A percentile compares a stretch with the other conserved stretches of the same genome.
Evolutionary conservation across 2,888 invertebrate species (phyloP).

Genomic region (Heliconius ethilla): DNA sequence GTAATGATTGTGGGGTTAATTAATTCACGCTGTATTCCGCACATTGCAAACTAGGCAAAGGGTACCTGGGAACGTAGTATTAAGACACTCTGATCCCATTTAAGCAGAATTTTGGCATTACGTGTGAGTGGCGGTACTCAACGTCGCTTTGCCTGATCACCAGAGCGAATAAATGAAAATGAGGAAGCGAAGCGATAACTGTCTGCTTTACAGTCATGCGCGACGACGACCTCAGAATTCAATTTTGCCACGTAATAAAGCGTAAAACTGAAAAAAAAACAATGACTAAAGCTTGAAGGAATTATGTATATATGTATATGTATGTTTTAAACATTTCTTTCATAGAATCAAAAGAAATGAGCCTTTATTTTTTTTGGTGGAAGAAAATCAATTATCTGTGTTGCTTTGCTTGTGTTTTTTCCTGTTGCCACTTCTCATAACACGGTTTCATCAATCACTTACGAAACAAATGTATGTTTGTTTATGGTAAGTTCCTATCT

Average conservation of each 20-base stretch:
- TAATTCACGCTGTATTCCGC: too few species aligned
- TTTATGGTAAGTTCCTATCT: slow-evolving; percentile 16
- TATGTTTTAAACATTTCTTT: slow-evolving; percentile 6
- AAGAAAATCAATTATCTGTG: slow-evolving; percentile 38
- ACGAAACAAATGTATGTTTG: slow-evolving; percentile 37
- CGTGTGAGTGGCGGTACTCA: neutral
- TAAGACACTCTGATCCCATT: too few species aligned
- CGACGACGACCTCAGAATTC: neutral
- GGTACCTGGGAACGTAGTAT: too few species aligned
- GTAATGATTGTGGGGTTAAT: too few species aligned
- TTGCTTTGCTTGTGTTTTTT: slow-evolving; percentile 36
- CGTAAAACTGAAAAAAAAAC: neutral
- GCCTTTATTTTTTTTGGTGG: slow-evolving; percentile 20
- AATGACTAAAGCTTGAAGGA: neutral
- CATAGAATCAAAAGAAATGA: slow-evolving; percentile 8
- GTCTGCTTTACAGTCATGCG: neutral
- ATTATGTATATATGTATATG: neutral
- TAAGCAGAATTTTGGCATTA: neutral
- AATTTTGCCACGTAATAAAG: neutral
- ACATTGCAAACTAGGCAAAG: too few species aligned
- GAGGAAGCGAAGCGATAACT: neutral
- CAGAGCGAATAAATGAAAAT: neutral
- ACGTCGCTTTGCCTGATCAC: neutral
- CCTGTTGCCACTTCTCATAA: slow-evolving; percentile 40
- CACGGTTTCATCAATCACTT: slow-evolving; percentile 41